These are phyloP conservation scores for Drosophila anomalata DNA, from an alignment of 2,888 invertebrate species.

Conservation along the genomic window DNA sequence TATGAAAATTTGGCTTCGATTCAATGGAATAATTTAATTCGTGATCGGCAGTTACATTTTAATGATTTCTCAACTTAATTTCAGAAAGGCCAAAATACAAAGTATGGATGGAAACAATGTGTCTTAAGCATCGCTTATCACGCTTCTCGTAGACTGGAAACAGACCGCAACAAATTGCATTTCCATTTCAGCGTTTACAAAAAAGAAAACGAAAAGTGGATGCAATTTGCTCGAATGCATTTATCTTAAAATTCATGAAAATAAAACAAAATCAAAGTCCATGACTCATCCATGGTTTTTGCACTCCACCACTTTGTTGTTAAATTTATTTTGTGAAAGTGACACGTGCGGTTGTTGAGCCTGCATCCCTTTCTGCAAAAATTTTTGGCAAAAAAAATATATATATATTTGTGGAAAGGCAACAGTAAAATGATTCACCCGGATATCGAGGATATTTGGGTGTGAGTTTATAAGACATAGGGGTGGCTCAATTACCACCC, in stretches of 20 bases:
- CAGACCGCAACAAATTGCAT: constrained; percentile 71
- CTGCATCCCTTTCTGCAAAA: constrained; percentile 37
- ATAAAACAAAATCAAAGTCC: constrained; percentile 27
- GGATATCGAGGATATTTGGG: constrained; percentile 26
- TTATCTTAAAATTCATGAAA: constrained; percentile 18
- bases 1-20: not conserved
- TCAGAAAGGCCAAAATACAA: not conserved
- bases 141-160: constrained; percentile 42
- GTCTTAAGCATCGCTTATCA: constrained; percentile 30
- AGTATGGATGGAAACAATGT: constrained; percentile 18
- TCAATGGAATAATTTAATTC: not conserved
- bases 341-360: constrained; percentile 56
- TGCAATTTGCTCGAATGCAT: constrained; percentile 39
- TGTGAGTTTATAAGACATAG: constrained; percentile 11
- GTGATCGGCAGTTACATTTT: constrained; percentile 12
- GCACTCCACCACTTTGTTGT: constrained; percentile 15
- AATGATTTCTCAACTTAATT: constrained; percentile 6
- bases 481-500: constrained; percentile 46
- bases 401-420: constrained; percentile 4
- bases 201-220: constrained; percentile 49
- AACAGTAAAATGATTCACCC: constrained; percentile 36
- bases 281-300: constrained; percentile 41
- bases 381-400: constrained; percentile 27
- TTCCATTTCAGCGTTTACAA: constrained; percentile 47
- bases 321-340: constrained; percentile 62